Evolutionary conservation across 2,113 vertebrate genomes (phyloP), one percentile per base, ranked within the genome.

Genomic region (Cynopterus brachyotis): DNA sequence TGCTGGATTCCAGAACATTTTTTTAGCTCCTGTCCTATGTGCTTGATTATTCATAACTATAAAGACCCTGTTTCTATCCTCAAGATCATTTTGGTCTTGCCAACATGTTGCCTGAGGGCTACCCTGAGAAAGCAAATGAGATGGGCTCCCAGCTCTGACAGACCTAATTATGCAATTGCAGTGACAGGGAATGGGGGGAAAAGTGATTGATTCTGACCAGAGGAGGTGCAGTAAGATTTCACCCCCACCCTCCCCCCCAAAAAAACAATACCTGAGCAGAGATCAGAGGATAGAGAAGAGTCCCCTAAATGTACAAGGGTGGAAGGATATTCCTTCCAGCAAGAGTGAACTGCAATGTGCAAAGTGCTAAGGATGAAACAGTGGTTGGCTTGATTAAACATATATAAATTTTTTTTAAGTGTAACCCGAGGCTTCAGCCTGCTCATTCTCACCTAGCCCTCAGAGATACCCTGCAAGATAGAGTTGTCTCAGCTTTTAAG

Each of bases 61-160:
- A 50, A 62, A 96, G 84, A 59, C 26, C 32, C n/a, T 86, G 11
- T 83, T 81, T 93, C 64, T 96, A 26, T 35, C 70, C 30, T 84
- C 37, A 70, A 26, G 66, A 64, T 80, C 59, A 30, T 69, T 89
- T 89, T 37, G 57, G 40, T 92, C 26, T 10, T 22, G 11, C 55
- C 57, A 40, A 50, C 64, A 1, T 60, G 62, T 62, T 59, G 3
- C 37, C 47, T 7, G 9, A 45, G 53, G 73, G 35, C 28, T 76
- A 8, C 81, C 45, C 2, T 80, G 42, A 40, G 24, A 85, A 84
- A 72, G 55, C 79, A 35, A 69, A 30, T 26, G 59, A 30, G 19
- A 35, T 82, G 16, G n/a, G n/a, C 42, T 16, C 16, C 22, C 28
- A 20, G 24, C 67, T 26, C 10, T 35, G 64, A 70, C n/a, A 42